Base-by-base conservation (phyloP, 92 coral and sea anemone genomes). In the Virgularia gustaviana region DNA sequence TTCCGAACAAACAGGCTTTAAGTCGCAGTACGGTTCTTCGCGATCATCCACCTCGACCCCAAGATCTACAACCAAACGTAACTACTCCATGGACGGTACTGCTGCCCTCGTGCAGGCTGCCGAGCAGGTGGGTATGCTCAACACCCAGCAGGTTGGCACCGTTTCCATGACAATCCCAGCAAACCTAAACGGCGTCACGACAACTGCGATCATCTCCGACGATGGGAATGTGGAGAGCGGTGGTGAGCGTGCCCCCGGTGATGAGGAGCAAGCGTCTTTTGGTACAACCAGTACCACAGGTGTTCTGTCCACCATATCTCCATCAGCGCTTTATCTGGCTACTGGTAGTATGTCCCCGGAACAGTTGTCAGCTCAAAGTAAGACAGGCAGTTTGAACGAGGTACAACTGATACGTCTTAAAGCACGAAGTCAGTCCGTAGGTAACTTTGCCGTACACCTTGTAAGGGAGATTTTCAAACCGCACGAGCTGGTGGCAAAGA, bases 401-500 rank as follows among this genome's bases (percentile, higher is more conserved):
- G 58, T 66, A 1, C 28, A 30, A 7, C 42, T 66, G 57, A 51
- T 66, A 3, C 73, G 73, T 28, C 32, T 66, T 39, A 66, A 66
- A 32, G 73, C 73, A 47, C 49, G 58, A 44, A 66, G 73, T 47
- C 73, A 66, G 28, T 66, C 73, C 3, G 73, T 66, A 44, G 73
- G 73, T 44, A 66, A 66, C 39, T 66, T 66, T 27, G 73, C 73
- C 9, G 73, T 66, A 1, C 73, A 66, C 19, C 73, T 66, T 47
- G 73, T 66, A 34, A 41, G 73, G n/a, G 73, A 66, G 29, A 66
- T 66, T 56, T 66, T 66, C 33, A 66, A 66, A 45, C 37, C 73
- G 1, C 73, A 66, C 13, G 73, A 66, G 13, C 57, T 66, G 18
- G 2, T 15, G 9, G 18, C 37, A 29, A 66, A 43, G 42, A 66